Conservation (phyloP, 1,140 invertebrate species). For the Anastatus disparis region DNA sequence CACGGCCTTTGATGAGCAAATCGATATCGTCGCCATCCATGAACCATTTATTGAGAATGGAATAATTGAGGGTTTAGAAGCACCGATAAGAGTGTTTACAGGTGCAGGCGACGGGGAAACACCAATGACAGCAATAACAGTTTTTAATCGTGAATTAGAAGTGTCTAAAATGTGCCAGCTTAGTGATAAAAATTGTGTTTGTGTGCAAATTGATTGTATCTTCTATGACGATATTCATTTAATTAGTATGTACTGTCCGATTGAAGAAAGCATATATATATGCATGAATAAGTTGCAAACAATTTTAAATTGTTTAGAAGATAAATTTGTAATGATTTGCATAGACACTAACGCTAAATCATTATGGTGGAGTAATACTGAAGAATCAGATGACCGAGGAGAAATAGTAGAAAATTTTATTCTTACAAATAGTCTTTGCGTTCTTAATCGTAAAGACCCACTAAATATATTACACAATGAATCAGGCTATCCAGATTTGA, state of each 20-base stretch:
- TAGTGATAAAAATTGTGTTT: background rate
- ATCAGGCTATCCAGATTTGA: background rate
- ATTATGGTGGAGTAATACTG: conserved; percentile 11
- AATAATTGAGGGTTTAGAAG: background rate
- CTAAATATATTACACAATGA: background rate
- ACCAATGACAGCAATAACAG: background rate
- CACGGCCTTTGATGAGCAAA: background rate
- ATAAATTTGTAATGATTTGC: background rate
- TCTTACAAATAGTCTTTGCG: background rate
- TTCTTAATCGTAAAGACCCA: conserved; percentile 6
- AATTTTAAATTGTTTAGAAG: background rate
- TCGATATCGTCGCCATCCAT: background rate
- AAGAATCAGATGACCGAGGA: background rate
- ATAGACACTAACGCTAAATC: conserved; percentile 7
- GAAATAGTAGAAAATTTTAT: conserved; percentile 20
- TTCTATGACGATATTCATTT: background rate
- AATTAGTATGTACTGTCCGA: background rate
- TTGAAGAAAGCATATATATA: background rate
- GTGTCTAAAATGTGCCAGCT: background rate
- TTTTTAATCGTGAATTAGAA: background rate
- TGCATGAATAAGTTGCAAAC: background rate
- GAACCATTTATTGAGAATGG: background rate
- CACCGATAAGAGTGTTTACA: background rate
- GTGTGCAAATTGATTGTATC: background rate
- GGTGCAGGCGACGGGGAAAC: background rate